phyloP scores from a whole-genome alignment of 1,140 invertebrate genomes.

The Drosophila elegans region DNA sequence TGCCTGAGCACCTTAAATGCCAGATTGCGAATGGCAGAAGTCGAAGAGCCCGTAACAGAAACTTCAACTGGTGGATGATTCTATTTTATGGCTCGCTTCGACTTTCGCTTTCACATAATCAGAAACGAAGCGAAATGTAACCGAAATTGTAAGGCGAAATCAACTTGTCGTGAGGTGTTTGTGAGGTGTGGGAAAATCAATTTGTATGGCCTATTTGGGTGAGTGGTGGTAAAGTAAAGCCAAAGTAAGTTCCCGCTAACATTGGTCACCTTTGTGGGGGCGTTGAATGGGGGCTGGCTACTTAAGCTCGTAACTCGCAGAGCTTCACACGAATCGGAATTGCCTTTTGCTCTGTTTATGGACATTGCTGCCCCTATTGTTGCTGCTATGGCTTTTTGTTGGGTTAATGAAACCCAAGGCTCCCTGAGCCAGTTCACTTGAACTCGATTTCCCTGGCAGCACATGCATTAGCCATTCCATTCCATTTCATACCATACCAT shows the following conservation, averaged over 20 bases:
- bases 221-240: not conserved
- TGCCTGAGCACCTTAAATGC: constrained; percentile 17
- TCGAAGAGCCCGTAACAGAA: not conserved
- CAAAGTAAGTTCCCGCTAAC: constrained; percentile 30
- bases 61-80: constrained; percentile 52
- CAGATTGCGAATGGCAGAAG: constrained; percentile 28
- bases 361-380: constrained; percentile 31
- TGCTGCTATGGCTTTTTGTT: constrained; percentile 36
- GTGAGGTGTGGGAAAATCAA: constrained; percentile 74
- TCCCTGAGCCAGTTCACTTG: constrained; percentile 28
- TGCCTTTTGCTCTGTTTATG: constrained; percentile 58
- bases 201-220: constrained; percentile 56
- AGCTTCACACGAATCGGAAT: constrained; percentile 60
- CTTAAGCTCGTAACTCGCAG: constrained; percentile 43
- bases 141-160: constrained; percentile 62
- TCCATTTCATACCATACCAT: not conserved
- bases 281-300: constrained; percentile 40
- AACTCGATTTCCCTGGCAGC: constrained; percentile 37
- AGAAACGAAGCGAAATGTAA: constrained; percentile 15
- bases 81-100: constrained; percentile 53
- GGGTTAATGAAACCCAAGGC: constrained; percentile 52
- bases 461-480: constrained; percentile 21
- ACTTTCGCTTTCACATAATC: constrained; percentile 29
- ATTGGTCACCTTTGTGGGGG: constrained; percentile 31
- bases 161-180: constrained; percentile 28